Evolutionary conservation across 2,797 vertebrate species (phyloP), one percentile per base, ranked within the genome.

Genomic region (Sphenodon punctatus): DNA sequence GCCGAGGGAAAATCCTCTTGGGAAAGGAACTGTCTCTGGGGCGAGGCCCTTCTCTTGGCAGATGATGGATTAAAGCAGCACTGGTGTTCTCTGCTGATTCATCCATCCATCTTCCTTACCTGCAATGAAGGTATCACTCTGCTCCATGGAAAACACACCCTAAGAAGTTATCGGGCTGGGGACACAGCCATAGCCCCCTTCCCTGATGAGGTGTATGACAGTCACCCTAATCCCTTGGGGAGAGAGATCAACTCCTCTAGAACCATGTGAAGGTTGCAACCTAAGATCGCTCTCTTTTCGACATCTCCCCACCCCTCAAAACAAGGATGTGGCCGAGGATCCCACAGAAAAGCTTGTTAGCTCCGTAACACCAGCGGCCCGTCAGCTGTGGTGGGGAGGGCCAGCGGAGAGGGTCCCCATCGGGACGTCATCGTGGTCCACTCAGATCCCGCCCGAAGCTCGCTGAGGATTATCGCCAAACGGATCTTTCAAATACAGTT

Each of bases 21-120:
- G 59, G 51, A 65, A 48, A 34, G 23, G 36, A 48, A 61, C 48
- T 56, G 82, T 59, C 7, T 42, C n/a, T 20, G 38, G 58, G 43
- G 59, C 11, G 16, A 34, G 89, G 77, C 63, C 81, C 88, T 82
- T 80, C 79, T 43, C 77, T 43, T 34, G 88, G 81, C 79, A 84
- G 78, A 5, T 22, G 16, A 74, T 30, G 84, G 72, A 74, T 84
- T 72, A 56, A 78, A 56, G 67, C 73, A 81, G 23, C 67, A 61
- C 42, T 3, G 45, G 67, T 20, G 78, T 77, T 45, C 84, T 60
- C 77, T 85, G 87, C 41, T 73, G 75, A 88, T 85, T 92, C 89
- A 87, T 92, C 63, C 92, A 85, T 89, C 86, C 90, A 81, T 67
- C 84, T 65, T 51, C 66, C 58, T 68, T 27, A 8, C 80, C 88